These are phyloP conservation scores for Heliconius ismenius DNA, from an alignment of 2,888 invertebrate genomes.

Conservation along the genomic window DNA sequence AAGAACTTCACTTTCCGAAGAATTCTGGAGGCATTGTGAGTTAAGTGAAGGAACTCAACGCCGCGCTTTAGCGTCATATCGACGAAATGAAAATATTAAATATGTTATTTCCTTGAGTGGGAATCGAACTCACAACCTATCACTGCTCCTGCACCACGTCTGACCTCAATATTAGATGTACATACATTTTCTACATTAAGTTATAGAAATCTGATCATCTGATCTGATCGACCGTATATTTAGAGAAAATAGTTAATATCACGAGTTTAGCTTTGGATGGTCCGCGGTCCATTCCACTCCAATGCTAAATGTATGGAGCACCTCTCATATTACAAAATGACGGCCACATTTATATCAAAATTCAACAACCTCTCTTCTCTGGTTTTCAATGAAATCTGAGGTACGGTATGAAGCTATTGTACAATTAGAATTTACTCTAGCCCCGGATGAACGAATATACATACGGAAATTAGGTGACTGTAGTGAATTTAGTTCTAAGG, in stretches of 20 bases:
- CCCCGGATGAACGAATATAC: constrained; percentile 4
- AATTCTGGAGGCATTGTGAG: background rate
- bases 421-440: constrained; percentile 29
- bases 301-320: background rate
- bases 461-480: background rate
- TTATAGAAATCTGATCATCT: too few species aligned
- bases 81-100: too few species aligned
- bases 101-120: too few species aligned
- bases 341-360: constrained; percentile 24
- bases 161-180: too few species aligned
- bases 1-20: background rate
- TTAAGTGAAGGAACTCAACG: background rate
- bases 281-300: background rate
- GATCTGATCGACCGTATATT: background rate
- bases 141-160: too few species aligned
- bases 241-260: background rate
- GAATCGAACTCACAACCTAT: too few species aligned
- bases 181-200: too few species aligned
- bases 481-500: background rate
- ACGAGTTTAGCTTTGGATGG: background rate
- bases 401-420: constrained; percentile 31
- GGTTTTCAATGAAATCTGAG: constrained; percentile 28
- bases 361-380: constrained; percentile 1
- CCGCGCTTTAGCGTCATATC: too few species aligned
- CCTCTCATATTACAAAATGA: background rate